Evolutionary conservation across 2,797 vertebrate genomes (phyloP), one percentile per base, ranked within the genome.

Genomic region (Poeciliopsis infans): DNA sequence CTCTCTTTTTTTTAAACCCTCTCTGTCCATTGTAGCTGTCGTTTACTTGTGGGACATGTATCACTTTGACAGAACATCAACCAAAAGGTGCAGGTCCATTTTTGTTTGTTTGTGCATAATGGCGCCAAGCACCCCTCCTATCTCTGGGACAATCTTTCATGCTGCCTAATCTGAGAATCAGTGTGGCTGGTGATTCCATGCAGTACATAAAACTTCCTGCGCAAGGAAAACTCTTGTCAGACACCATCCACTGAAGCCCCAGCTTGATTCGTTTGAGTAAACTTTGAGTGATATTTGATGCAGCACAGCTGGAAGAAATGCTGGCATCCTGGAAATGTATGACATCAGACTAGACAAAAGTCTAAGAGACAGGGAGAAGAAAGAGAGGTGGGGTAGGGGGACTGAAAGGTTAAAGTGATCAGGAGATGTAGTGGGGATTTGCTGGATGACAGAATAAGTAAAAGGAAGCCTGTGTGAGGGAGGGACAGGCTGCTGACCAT

Each of bases 91-190:
- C 82, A 80, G 85, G 82, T 77, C 87, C 79, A 49, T 92, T 90
- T 93, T 89, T 88, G 79, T 93, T 90, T 88, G 79, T 90, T 89
- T 91, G 83, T 88, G 85, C 81, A 47, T 75, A 81, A 75, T 53
- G 94, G 92, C 88, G 87, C 92, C 93, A 77, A 75, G 78, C 74
- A 80, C 79, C 39, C 70, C 82, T 83, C 59, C 36, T 91, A 93
- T 94, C 93, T 13, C 59, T 0, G 79, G 86, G 83, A 91, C 79
- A 64, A 93, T 94, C 93, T 91, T 74, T 88, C 83, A 41, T 75
- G 86, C 61, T 81, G 69, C 76, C 85, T 88, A 88, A 92, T 91
- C 92, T 80, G 78, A 5, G 64, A 83, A 92, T 94, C 89, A 76
- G 85, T 41, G 41, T 69, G 71, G 76, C n/a, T 76, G 75, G 74